These are phyloP conservation scores for Calameuta pallipes DNA, from an alignment of 2,888 invertebrate species.

Conservation along the genomic window DNA sequence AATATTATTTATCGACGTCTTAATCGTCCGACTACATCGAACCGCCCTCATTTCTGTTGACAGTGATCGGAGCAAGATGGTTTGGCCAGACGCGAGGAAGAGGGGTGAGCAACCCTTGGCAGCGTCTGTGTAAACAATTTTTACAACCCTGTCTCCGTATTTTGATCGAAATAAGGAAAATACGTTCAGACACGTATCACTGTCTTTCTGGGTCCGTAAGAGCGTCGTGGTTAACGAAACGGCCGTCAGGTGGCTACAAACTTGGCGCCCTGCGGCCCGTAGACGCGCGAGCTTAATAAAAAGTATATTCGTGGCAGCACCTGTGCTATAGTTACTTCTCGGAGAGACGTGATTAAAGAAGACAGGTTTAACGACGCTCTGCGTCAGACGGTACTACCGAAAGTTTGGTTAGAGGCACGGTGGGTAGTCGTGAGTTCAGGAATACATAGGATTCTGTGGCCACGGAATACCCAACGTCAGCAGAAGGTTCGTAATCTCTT, in stretches of 20 bases:
- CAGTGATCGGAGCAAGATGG: not conserved
- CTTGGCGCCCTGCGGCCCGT: not conserved
- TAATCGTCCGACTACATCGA: slow-evolving; percentile 62
- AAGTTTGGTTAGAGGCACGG: not conserved
- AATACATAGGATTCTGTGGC: not conserved
- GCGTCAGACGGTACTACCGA: not conserved
- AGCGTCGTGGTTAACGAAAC: not conserved
- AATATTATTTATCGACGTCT: slow-evolving; percentile 66
- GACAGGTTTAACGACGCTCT: slow-evolving; percentile 21
- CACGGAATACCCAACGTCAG: not conserved
- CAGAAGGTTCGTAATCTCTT: not conserved
- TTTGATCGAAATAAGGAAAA: not conserved
- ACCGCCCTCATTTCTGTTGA: slow-evolving; percentile 39
- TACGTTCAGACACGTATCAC: not conserved
- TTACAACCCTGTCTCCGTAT: not conserved
- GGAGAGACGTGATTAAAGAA: slow-evolving; percentile 32
- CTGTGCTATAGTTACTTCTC: slow-evolving; percentile 30
- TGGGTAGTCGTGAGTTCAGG: not conserved
- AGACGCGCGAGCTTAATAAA: slow-evolving; percentile 22
- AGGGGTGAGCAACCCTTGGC: not conserved
- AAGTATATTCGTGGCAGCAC: slow-evolving; percentile 34
- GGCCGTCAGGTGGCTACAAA: not conserved
- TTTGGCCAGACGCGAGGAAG: not conserved
- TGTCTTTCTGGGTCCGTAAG: not conserved
- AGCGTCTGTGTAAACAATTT: not conserved